Evolutionary conservation across 1,140 invertebrate genomes (phyloP).

Genomic region (Hypsibius dujardini): DNA sequence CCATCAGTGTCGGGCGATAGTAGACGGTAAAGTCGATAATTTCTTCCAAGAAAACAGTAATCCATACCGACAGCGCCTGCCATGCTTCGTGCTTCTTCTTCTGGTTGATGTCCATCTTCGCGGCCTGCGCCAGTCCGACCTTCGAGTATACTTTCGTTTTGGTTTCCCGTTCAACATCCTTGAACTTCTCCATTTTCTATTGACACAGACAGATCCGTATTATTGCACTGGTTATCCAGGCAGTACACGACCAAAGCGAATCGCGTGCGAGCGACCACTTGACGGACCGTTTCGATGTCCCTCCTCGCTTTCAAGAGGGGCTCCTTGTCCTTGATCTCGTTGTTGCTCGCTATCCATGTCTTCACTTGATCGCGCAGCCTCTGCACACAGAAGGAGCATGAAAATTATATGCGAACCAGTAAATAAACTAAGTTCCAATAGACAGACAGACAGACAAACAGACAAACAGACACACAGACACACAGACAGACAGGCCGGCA

Average conservation of each 20-base stretch:
- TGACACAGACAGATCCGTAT: conserved; percentile 23
- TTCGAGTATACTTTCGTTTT: conserved; percentile 99
- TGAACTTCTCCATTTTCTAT: conserved; percentile 99
- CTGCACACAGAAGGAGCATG: conserved; percentile 37
- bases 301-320: conserved; percentile 83
- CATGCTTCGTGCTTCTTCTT: conserved; percentile 89
- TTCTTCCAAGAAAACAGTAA: conserved; percentile 18
- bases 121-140: conserved; percentile 90
- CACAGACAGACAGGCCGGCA: too few relatives aligned
- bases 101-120: conserved; percentile 92
- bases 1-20: background rate
- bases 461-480: too few relatives aligned
- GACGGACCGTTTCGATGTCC: conserved; percentile 85
- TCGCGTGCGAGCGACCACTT: background rate
- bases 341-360: conserved; percentile 88
- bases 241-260: too few relatives aligned
- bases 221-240: too few relatives aligned
- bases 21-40: background rate
- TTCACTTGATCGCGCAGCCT: conserved; percentile 99
- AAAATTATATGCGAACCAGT: background rate
- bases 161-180: conserved; percentile 95
- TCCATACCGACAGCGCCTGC: conserved; percentile 71
- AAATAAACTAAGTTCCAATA: background rate
- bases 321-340: conserved; percentile 97
- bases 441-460: too few relatives aligned